Conservation (phyloP, 2,888 invertebrate species). For the Scaptomyza caliginosa region DNA sequence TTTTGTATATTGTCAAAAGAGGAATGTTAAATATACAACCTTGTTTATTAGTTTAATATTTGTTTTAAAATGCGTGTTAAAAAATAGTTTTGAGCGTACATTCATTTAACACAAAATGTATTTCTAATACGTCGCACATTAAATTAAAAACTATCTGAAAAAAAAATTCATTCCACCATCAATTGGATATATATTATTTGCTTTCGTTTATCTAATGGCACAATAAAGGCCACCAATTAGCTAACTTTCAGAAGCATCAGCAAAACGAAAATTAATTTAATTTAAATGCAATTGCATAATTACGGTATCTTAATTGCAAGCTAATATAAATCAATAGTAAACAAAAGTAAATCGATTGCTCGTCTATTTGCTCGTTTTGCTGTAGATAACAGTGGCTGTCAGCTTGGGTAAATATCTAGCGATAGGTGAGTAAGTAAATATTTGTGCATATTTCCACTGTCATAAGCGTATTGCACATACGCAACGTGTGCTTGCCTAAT, state of each 20-base stretch:
- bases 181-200: neutral
- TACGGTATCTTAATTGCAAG: constrained; percentile 26
- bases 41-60: neutral
- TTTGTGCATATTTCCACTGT: constrained; percentile 50
- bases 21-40: neutral
- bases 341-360: constrained; percentile 24
- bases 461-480: constrained; percentile 52
- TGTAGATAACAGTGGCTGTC: constrained; percentile 5
- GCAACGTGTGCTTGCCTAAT: constrained; percentile 30
- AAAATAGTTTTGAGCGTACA: neutral
- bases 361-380: constrained; percentile 16
- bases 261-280: constrained; percentile 29
- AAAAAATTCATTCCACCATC: neutral
- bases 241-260: constrained; percentile 27
- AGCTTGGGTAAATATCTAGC: constrained; percentile 17
- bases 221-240: constrained; percentile 52
- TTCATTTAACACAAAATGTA: neutral
- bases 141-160: neutral
- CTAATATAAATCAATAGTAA: constrained; percentile 44
- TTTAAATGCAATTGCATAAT: constrained; percentile 53
- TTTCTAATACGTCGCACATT: neutral
- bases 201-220: constrained; percentile 8
- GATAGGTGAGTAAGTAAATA: constrained; percentile 46
- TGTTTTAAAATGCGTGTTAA: neutral
- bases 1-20: neutral